Evolutionary conservation across 2,113 vertebrate species (phyloP).

Genomic region (Halcyon senegalensis): DNA sequence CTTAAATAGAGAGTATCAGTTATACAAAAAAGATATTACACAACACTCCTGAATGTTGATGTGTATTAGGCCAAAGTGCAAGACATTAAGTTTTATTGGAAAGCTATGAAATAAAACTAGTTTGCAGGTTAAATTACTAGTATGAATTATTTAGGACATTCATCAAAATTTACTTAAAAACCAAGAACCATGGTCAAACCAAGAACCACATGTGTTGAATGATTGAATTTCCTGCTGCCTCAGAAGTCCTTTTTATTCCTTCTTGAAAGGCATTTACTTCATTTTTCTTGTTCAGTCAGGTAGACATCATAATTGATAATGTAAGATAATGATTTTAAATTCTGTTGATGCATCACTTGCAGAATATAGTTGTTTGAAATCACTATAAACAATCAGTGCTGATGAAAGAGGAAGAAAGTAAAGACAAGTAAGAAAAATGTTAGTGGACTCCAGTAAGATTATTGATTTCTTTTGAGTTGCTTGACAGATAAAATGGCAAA

Average conservation of each 20-base stretch:
- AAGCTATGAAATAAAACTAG: background rate
- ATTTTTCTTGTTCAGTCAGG: background rate
- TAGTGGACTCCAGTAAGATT: conserved; percentile 4
- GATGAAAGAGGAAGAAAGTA: background rate
- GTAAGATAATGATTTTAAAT: background rate
- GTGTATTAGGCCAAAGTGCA: background rate
- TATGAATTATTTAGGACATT: background rate
- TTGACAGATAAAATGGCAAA: conserved; percentile 56
- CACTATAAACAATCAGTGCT: background rate
- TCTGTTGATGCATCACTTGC: background rate
- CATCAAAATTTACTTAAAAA: background rate
- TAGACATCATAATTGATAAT: background rate
- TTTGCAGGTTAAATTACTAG: background rate
- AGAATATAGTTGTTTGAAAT: background rate
- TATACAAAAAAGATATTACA: background rate
- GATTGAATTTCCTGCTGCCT: background rate
- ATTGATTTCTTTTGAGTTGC: conserved; percentile 56
- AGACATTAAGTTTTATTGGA: background rate
- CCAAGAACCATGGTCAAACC: background rate
- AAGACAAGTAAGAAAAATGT: conserved; percentile 41
- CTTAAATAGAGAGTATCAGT: background rate
- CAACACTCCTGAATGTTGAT: background rate
- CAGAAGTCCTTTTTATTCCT: background rate
- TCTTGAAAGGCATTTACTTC: background rate
- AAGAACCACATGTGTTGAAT: background rate